Evolutionary conservation across 2,888 invertebrate species (phyloP).

Genomic region (Oeneis ivallda): DNA sequence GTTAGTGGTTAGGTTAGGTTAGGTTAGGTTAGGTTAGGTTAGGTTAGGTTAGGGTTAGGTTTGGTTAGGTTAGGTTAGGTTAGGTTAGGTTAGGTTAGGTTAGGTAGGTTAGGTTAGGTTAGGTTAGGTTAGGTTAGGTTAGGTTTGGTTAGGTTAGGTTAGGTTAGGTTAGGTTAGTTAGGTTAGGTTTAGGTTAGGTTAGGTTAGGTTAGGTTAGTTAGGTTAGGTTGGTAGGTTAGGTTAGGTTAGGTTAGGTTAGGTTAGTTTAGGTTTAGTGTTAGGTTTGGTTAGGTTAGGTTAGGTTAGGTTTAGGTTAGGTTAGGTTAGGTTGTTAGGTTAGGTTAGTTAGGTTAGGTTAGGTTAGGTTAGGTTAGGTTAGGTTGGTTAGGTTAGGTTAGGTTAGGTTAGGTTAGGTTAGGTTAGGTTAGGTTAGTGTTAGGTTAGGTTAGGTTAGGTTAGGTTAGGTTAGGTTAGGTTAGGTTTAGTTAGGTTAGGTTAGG

Average conservation of each 20-base stretch:
- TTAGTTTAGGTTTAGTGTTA: conserved; percentile 36
- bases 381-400: conserved; percentile 38
- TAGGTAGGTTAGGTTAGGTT: conserved; percentile 39
- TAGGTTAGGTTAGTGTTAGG: conserved; percentile 30
- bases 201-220: conserved; percentile 31
- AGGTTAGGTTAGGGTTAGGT: conserved; percentile 39
- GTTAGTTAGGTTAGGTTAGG: no score
- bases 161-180: conserved; percentile 32
- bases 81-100: conserved; percentile 40
- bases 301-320: conserved; percentile 37
- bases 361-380: conserved; percentile 38
- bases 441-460: conserved; percentile 31
- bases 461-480: conserved; percentile 25
- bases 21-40: conserved; percentile 35
- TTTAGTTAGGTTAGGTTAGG: no score
- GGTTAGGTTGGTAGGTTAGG: conserved; percentile 35
- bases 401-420: conserved; percentile 27
- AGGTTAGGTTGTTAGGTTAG: no score
- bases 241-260: conserved; percentile 38
- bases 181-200: conserved; percentile 31
- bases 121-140: conserved; percentile 35
- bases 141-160: conserved; percentile 33
- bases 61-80: conserved; percentile 39
- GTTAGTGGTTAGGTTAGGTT: conserved; percentile 20
- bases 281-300: conserved; percentile 36